Base-by-base conservation (phyloP, 2,113 vertebrate genomes). In the Scophthalmus maximus region DNA sequence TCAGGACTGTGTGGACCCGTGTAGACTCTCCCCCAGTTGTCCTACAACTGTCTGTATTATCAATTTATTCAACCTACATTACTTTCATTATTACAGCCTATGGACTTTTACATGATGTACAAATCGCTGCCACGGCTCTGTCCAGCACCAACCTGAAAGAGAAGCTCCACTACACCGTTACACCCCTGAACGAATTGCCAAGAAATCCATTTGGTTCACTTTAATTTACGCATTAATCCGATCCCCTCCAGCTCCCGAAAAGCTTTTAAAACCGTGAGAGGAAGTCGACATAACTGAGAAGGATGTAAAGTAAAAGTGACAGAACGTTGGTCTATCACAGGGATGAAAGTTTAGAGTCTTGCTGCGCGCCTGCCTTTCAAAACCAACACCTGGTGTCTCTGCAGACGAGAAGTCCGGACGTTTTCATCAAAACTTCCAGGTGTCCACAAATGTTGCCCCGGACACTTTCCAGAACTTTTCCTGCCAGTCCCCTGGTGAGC, bases 171-270 rank as follows among this genome's bases (percentile, higher is more conserved):
- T 61, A 51, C 76, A 68, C 60, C 25, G 68, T 87, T 87, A 82
- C 84, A 90, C 84, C 81, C 76, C 76, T 12, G 40, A 93, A 93
- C 75, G 89, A 90, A 91, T 70, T 25, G 57, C 73, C 52, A 73
- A 78, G 71, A 64, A 91, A 88, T 90, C 65, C 82, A 91, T 73
- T 84, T 64, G 38, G 91, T 84, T 90, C 75, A 82, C 86, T 83
- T 87, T 93, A 93, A 94, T 92, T 92, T 84, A 89, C 73, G 79
- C 87, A 83, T 86, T 92, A 93, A 94, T 92, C 83, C 64, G 89
- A 94, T 94, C 73, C 80, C n/a, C 32, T 78, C 56, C 62, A 51
- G 22, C 18, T 81, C 49, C 69, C 53, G 70, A 77, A 82, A 89
- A 80, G 92, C 93, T 92, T 94, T 93, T 91, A 92, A 72, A 85